Evolutionary conservation across 2,888 invertebrate genomes (phyloP).

Genomic region (Cremastinae sp.): DNA sequence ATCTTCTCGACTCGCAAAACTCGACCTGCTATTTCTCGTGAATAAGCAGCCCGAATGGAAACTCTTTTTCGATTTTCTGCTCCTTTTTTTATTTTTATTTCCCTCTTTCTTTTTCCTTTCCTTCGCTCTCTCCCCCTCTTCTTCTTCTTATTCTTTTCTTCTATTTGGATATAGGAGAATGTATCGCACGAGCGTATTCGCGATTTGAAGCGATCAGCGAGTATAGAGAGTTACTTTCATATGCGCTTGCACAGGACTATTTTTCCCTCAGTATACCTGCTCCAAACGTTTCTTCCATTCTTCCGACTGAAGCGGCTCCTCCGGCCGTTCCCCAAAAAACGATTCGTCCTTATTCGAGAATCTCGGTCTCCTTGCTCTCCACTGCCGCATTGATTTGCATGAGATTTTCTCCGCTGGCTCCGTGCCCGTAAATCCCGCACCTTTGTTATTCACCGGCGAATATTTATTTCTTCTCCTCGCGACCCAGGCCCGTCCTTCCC

Average conservation of each 20-base stretch:
- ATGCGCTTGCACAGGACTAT: slow-evolving; percentile 31
- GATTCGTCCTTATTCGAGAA: slow-evolving; percentile 48
- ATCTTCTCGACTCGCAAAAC: slow-evolving; percentile 49
- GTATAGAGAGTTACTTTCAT: slow-evolving; percentile 29
- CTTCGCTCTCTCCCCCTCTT: not conserved
- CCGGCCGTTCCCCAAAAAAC: slow-evolving; percentile 32
- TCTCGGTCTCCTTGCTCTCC: slow-evolving; percentile 43
- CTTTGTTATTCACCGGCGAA: slow-evolving; percentile 61
- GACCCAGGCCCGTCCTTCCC: slow-evolving; percentile 36
- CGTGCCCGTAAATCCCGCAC: slow-evolving; percentile 73
- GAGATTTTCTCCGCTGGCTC: slow-evolving; percentile 71
- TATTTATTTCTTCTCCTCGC: slow-evolving; percentile 53
- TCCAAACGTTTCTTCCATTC: not conserved
- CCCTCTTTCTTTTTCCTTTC: slow-evolving; percentile 24
- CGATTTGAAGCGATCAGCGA: slow-evolving; percentile 48
- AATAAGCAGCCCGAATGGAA: slow-evolving; percentile 3
- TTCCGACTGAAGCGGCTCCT: not conserved
- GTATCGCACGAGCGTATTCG: slow-evolving; percentile 28
- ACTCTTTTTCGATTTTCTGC: slow-evolving; percentile 47
- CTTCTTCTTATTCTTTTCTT: slow-evolving; percentile 19
- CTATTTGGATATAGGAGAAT: slow-evolving; percentile 21
- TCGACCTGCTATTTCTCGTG: slow-evolving; percentile 34
- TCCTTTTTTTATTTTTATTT: slow-evolving; percentile 41
- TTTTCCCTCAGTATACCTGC: slow-evolving; percentile 45
- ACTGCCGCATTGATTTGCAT: slow-evolving; percentile 76